Evolutionary conservation across 2,888 invertebrate genomes (phyloP), one percentile per base, ranked within the genome.

Genomic region (Panopea generosa): DNA sequence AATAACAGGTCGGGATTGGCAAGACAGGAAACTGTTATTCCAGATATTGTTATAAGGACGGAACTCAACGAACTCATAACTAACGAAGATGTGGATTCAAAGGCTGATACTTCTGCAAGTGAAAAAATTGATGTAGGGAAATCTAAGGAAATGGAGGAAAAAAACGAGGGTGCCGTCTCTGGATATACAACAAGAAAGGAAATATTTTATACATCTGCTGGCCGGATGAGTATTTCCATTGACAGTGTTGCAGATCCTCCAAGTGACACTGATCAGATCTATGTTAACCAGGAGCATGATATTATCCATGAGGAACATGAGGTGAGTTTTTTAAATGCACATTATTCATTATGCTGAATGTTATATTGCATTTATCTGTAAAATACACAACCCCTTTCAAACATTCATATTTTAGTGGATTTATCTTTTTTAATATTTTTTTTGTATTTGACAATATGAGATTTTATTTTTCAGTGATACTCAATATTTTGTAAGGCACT

Each of bases 161-260:
- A 24, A n/a, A 26, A 24, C n/a, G 53, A 53, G 22, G 74, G 68
- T 18, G 66, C 47, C 16, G 74, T 69, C 18, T 55, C 62, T n/a
- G 79, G 67, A 45, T 79, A 79, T 61, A 52, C 59, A 22, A 79
- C 79, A 47, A 75, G 77, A 45, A 84, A 84, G 40, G 87, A 88
- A 67, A 78, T 88, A 16, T 89, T 80, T 57, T 76, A 83, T 60
- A 88, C 89, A 9, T 82, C 86, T 6, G 87, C 86, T 22, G 89
- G 87, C 4, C 67, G 85, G 18, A 87, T 87, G 61, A 89, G 89
- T 66, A 82, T 89, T 26, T 70, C 80, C 0, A 77, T 77, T 11
- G 87, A 86, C 45, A 82, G 76, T 45, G 80, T 78, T 1, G 55
- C 72, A 3, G 79, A 79, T 45, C 74, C 74, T 3, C 71, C 71